Evolutionary conservation across 2,888 invertebrate species (phyloP), one percentile per base, ranked within the genome.

Genomic region (Xanthia togata): DNA sequence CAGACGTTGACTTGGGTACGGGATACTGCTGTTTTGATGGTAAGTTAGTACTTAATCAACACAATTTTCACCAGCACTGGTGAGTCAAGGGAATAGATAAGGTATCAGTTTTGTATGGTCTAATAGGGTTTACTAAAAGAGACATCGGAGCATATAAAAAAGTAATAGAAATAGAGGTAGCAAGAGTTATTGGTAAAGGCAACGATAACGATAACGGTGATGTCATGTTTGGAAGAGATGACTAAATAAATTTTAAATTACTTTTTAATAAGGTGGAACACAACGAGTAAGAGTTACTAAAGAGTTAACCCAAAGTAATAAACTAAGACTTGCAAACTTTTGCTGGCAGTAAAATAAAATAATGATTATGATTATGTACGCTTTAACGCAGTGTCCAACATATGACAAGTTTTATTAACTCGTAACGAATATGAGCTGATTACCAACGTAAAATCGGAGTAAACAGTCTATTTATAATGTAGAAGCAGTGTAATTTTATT

Each of bases 1-100:
- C 79, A 79, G 79, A 50, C 26, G 35, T 75, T 55, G 38, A 8
- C 35, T 76, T 77, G 41, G 41, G n/a, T n/a, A 35, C 50, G 35
- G 14, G 31, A 41, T 14, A 67, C 35, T n/a, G 50, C 57, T 44
- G 62, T 50, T 81, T 60, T 8, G 23, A 23, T 67, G 35, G 82
- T 82, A 44, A 79, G 79, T 57, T 76, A 41, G 12, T 35, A 38
- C 6, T 50, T 47, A 0, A 53, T n/a, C 31, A 65, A 20, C 2
- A 44, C 23, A n/a, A 57, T 26, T 26, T 26, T 55, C 4, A 55
- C 55, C n/a, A 57, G 17, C 31, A 59, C 31, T 59, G 8, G 17
- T 17, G 31, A 31, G 31, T 17, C 59, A 59, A 2, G 2, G 31
- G 6, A n/a, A 17, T 3, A 31, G 14, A 57, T 2, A 1, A 9